Evolutionary conservation across 2,113 vertebrate genomes (phyloP), one percentile per base, ranked within the genome.

Genomic region (Xyliphius kryptos): DNA sequence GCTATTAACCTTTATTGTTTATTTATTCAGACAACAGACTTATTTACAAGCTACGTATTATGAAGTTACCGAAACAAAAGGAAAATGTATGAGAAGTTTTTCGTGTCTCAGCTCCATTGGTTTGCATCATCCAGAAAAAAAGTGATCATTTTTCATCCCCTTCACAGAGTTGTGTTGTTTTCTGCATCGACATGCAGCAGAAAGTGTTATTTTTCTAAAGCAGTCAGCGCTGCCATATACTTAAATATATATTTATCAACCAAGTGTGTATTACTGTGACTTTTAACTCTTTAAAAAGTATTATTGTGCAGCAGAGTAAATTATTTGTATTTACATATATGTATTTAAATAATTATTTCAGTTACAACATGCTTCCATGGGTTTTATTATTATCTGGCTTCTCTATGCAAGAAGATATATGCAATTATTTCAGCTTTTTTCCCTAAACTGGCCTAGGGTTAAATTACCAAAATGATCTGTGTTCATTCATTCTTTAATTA

Each of bases 391-490:
- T 77, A 57, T 77, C 79, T 70, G 70, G 85, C 86, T 85, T 85
- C 71, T 85, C 86, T 86, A 86, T 87, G 86, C 86, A 88, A 85
- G 56, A 63, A 68, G 46, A 64, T 76, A 83, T 84, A 86, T 85
- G 85, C 82, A 86, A 82, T 66, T 82, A 69, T 79, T 70, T 72
- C n/a, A n/a, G 10, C 67, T 49, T 61, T 57, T n/a, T n/a, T n/a
- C n/a, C n/a, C n/a, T n/a, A n/a, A n/a, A n/a, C n/a, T n/a, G n/a
- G n/a, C n/a, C n/a, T n/a, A n/a, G n/a, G n/a, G n/a, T n/a, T n/a
- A n/a, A n/a, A n/a, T n/a, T n/a, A n/a, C n/a, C n/a, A n/a, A n/a
- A n/a, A n/a, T n/a, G n/a, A n/a, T n/a, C n/a, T n/a, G n/a, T n/a
- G 20, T 63, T 32, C 44, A n/a, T 17, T 16, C 22, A n/a, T 9